Evolutionary conservation across 1,140 invertebrate species (phyloP).

Genomic region (Pollicipes pollicipes): DNA sequence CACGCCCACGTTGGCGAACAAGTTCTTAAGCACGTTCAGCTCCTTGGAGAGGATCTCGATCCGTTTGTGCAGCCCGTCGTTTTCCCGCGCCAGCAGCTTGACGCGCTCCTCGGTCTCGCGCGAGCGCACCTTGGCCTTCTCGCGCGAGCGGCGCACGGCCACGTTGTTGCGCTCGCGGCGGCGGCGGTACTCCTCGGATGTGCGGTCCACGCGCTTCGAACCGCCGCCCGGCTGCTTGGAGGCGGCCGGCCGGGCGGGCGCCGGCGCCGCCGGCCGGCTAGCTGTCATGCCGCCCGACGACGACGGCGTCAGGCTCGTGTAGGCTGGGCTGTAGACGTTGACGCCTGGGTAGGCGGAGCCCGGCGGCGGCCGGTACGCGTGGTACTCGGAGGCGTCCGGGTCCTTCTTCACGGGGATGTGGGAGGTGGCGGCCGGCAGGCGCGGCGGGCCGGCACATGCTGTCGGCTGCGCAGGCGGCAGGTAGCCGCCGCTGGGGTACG

Average conservation of each 20-base stretch:
- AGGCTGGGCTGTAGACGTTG: too few species aligned
- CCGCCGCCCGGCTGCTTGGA: constrained; percentile 7
- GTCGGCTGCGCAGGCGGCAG: too few species aligned
- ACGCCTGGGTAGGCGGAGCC: too few species aligned
- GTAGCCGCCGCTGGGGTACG: too few species aligned
- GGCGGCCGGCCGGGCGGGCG: constrained; percentile 9
- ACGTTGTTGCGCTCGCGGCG: constrained; percentile 89
- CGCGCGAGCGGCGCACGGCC: constrained; percentile 84
- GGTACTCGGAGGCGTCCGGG: too few species aligned
- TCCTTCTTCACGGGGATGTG: too few species aligned
- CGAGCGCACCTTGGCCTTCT: constrained; percentile 87
- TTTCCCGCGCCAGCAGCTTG: constrained; percentile 73
- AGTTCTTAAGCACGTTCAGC: constrained; percentile 59
- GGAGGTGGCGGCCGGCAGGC: too few species aligned
- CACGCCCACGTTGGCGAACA: constrained; percentile 54
- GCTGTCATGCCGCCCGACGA: too few species aligned
- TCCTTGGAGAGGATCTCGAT: constrained; percentile 84
- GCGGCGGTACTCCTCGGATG: constrained; percentile 78
- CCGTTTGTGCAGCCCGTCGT: constrained; percentile 76
- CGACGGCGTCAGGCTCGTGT: too few species aligned
- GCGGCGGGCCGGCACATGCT: too few species aligned
- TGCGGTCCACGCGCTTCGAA: constrained; percentile 54
- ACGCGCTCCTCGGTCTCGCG: constrained; percentile 86
- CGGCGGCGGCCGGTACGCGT: too few species aligned
- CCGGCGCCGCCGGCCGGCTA: too few species aligned